Percentiles rank a stretch among this genome's conserved stretches.
Conservation (phyloP, 2,797 vertebrate genomes). For the Cossypha polioptera region DNA sequence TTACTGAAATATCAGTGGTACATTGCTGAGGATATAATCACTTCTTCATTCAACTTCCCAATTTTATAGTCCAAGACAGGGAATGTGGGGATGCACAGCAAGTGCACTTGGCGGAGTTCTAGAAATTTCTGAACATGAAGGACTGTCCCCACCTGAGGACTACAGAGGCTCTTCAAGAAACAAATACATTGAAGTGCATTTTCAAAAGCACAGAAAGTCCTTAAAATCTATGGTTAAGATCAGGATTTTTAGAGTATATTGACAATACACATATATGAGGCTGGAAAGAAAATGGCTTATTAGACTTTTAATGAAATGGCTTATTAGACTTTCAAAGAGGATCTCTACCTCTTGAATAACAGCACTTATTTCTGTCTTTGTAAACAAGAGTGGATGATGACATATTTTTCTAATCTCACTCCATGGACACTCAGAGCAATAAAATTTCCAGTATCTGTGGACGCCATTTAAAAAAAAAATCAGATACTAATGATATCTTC, state of each 20-base stretch:
- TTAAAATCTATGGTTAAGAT: background rate
- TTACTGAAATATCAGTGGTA: background rate
- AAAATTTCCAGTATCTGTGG: background rate
- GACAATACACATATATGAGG: background rate
- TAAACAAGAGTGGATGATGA: background rate
- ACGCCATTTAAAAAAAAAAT: background rate
- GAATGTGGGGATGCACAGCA: background rate
- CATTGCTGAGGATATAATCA: background rate
- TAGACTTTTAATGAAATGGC: background rate
- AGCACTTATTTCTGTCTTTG: background rate
- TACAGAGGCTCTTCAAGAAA: background rate
- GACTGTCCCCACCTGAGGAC: background rate
- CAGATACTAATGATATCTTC: background rate
- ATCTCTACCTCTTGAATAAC: background rate
- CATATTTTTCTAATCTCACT: background rate
- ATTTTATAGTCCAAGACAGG: background rate
- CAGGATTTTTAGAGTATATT: background rate
- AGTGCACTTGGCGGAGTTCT: background rate
- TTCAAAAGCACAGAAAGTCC: background rate
- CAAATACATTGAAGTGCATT: background rate
- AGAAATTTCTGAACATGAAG: background rate
- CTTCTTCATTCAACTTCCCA: background rate
- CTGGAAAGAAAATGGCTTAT: background rate
- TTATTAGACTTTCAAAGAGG: background rate
- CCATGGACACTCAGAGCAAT: background rate